A percentile compares a stretch with the other conserved stretches of the same genome.
These are phyloP conservation scores for Caenorhabditis briggsae DNA, from an alignment of 1,140 invertebrate genomes.

Conservation along the genomic window DNA sequence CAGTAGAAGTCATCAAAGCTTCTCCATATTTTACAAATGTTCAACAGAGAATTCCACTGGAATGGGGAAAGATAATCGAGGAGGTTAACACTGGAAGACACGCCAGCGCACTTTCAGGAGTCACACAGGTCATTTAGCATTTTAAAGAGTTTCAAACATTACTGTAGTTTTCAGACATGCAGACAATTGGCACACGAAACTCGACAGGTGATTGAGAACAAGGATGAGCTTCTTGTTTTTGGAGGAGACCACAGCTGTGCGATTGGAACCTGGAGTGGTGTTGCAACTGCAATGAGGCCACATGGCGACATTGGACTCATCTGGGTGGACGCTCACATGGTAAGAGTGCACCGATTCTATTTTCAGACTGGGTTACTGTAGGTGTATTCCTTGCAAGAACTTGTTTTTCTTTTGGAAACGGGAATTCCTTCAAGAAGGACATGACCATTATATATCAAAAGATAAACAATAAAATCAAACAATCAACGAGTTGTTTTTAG, in stretches of 20 bases:
- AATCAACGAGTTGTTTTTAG: slow-evolving; percentile 61
- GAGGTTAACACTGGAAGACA: slow-evolving; percentile 70
- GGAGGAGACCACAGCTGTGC: slow-evolving; percentile 74
- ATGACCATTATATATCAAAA: background rate
- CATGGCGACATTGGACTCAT: slow-evolving; percentile 72
- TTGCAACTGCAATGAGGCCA: slow-evolving; percentile 66
- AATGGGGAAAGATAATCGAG: slow-evolving; percentile 69
- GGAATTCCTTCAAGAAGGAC: background rate
- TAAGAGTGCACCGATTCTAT: background rate
- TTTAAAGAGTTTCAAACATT: background rate
- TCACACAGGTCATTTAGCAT: slow-evolving; percentile 65
- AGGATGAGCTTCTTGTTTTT: slow-evolving; percentile 70
- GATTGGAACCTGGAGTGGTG: slow-evolving; percentile 73
- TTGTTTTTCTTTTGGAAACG: background rate
- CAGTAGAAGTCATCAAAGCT: slow-evolving; percentile 64
- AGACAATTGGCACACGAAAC: slow-evolving; percentile 65
- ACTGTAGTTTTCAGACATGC: slow-evolving; percentile 62
- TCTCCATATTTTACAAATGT: slow-evolving; percentile 64
- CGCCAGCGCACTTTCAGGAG: slow-evolving; percentile 67
- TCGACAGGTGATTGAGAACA: slow-evolving; percentile 54
- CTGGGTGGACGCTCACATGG: slow-evolving; percentile 75
- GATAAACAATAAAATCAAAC: slow-evolving; percentile 4
- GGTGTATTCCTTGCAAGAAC: background rate
- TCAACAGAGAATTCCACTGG: slow-evolving; percentile 62
- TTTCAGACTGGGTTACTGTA: background rate